These are phyloP conservation scores for Enteromius radiatus DNA, from an alignment of 2,797 vertebrate species.

Conservation along the genomic window DNA sequence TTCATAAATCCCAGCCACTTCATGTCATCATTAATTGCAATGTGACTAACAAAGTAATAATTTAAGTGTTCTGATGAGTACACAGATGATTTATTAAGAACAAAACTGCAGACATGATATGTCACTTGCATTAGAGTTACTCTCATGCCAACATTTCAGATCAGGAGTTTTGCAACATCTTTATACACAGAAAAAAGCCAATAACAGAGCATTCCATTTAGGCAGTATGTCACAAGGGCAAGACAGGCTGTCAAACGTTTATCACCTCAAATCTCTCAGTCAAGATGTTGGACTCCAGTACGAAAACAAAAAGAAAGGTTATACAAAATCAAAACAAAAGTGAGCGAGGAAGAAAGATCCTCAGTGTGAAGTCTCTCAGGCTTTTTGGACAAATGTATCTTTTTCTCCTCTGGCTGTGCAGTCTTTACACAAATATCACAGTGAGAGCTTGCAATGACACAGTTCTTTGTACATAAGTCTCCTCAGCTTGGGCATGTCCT, in stretches of 20 bases:
- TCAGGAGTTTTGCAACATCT: constrained; percentile 74
- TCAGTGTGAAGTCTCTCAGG: constrained; percentile 56
- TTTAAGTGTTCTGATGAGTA: neutral
- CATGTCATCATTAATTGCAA: neutral
- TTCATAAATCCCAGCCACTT: neutral
- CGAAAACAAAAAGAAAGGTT: constrained; percentile 69
- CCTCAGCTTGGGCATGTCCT: constrained; percentile 93
- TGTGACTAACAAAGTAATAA: neutral
- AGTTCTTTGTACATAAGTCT: constrained; percentile 97
- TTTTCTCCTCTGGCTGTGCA: constrained; percentile 37
- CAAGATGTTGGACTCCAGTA: constrained; percentile 68
- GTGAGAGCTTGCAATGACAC: constrained; percentile 91
- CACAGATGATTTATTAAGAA: constrained; percentile 61
- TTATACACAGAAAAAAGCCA: constrained; percentile 70
- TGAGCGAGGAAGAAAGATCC: constrained; percentile 51
- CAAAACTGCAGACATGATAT: constrained; percentile 53
- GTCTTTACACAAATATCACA: constrained; percentile 75
- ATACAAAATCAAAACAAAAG: constrained; percentile 54
- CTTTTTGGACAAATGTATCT: constrained; percentile 47
- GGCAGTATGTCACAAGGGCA: constrained; percentile 5
- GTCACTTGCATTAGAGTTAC: constrained; percentile 66
- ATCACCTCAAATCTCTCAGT: constrained; percentile 37
- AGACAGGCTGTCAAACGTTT: neutral
- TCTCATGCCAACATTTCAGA: constrained; percentile 63
- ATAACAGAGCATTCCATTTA: constrained; percentile 38